Evolutionary conservation across 1,140 invertebrate genomes (phyloP).

Genomic region (Mycetomoellerius zeteki): DNA sequence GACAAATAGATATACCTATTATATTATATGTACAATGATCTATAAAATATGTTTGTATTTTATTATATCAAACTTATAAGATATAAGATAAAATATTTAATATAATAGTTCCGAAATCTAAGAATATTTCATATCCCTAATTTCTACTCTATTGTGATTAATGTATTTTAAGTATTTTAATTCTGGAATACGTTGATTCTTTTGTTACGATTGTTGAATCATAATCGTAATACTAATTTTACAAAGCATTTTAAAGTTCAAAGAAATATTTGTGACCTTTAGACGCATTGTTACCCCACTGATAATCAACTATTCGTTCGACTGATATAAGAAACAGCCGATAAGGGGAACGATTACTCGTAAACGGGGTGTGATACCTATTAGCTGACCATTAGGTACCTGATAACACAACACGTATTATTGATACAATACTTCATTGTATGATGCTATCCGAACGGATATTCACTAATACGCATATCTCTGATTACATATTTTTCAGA

Average conservation of each 20-base stretch:
- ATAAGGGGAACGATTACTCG: slow-evolving; percentile 71
- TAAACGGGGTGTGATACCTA: slow-evolving; percentile 73
- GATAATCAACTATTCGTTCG: slow-evolving; percentile 73
- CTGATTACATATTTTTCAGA: slow-evolving; percentile 39
- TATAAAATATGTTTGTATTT: not conserved
- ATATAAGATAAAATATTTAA: not conserved
- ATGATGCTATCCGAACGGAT: slow-evolving; percentile 50
- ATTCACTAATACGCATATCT: slow-evolving; percentile 49
- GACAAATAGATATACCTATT: not conserved
- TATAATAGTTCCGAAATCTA: not conserved
- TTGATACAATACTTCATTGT: slow-evolving; percentile 43
- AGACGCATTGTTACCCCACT: slow-evolving; percentile 29
- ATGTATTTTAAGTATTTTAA: not conserved
- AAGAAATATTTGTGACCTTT: slow-evolving; percentile 38
- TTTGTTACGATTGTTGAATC: not conserved
- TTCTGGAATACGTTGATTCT: not conserved
- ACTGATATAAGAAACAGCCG: slow-evolving; percentile 57
- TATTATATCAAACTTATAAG: not conserved
- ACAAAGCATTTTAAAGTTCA: not conserved
- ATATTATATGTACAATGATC: not conserved
- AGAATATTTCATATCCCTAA: not conserved
- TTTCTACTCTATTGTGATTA: not conserved
- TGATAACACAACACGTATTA: slow-evolving; percentile 65
- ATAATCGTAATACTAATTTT: not conserved
- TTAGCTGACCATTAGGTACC: slow-evolving; percentile 72